phyloP scores from a whole-genome alignment of 1,140 invertebrate genomes.

The Drosophila carrolli region DNA sequence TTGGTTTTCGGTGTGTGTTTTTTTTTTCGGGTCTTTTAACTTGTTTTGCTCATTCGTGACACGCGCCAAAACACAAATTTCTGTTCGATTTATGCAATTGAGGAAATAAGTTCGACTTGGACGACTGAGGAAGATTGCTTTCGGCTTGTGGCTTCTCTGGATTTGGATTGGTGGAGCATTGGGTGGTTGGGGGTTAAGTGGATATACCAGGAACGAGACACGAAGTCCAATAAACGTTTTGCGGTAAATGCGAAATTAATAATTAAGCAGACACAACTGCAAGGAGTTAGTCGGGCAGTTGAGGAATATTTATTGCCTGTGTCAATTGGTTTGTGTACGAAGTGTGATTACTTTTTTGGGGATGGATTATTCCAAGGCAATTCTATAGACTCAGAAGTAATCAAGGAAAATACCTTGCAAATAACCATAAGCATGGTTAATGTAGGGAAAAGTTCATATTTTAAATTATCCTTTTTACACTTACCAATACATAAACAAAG shows the following conservation, averaged over 20 bases:
- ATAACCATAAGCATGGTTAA: no score
- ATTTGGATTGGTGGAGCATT: constrained; percentile 17
- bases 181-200: constrained; percentile 11
- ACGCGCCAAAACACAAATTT: constrained; percentile 81
- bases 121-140: constrained; percentile 53
- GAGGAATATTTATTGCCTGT: constrained; percentile 54
- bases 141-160: constrained; percentile 33
- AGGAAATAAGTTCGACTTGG: constrained; percentile 69
- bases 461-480: no score
- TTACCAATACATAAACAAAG: no score
- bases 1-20: constrained; percentile 23
- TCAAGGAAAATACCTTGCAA: no score
- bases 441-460: no score
- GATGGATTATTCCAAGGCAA: background rate
- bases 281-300: constrained; percentile 13
- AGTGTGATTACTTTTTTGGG: constrained; percentile 39
- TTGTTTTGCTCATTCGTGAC: constrained; percentile 73
- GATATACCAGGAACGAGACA: constrained; percentile 4
- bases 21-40: constrained; percentile 40
- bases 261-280: constrained; percentile 66
- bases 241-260: constrained; percentile 81
- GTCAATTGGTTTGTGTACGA: constrained; percentile 51
- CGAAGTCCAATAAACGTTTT: constrained; percentile 73
- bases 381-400: background rate
- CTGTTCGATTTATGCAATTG: constrained; percentile 81